phyloP scores from a whole-genome alignment of 2,888 invertebrate species.

The Allygus modestus region DNA sequence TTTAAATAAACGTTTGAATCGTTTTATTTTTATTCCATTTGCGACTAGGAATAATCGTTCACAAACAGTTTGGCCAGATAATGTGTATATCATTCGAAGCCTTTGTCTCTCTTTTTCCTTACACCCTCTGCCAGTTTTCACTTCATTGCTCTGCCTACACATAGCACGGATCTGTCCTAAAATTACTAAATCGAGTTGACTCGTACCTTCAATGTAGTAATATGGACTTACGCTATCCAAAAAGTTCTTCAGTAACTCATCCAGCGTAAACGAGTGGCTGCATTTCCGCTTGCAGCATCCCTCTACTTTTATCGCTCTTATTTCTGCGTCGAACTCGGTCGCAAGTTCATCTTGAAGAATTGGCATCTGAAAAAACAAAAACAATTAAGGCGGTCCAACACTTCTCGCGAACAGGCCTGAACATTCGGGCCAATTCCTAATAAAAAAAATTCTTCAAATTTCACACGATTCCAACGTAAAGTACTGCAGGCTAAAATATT shows the following conservation, averaged over 20 bases:
- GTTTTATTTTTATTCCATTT: constrained; percentile 49
- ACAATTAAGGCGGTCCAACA: too few species aligned
- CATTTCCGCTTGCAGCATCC: too few species aligned
- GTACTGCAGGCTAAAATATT: too few species aligned
- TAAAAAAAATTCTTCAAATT: too few species aligned
- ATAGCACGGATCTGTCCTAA: constrained; percentile 40
- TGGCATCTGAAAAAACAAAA: neutral
- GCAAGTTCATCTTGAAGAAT: constrained; percentile 41
- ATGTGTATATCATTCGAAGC: constrained; percentile 35
- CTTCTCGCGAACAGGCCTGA: too few species aligned
- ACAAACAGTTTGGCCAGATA: constrained; percentile 50
- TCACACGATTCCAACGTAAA: too few species aligned
- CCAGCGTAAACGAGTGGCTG: too few species aligned
- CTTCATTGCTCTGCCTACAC: constrained; percentile 50
- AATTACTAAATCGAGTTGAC: constrained; percentile 41
- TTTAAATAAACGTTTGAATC: constrained; percentile 46
- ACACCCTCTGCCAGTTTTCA: constrained; percentile 41
- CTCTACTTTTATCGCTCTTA: too few species aligned
- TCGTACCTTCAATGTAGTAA: too few species aligned
- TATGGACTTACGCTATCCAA: too few species aligned
- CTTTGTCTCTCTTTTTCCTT: constrained; percentile 47
- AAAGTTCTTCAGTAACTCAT: too few species aligned
- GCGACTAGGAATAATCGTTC: constrained; percentile 40
- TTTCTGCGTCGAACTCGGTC: constrained; percentile 33
- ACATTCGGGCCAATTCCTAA: too few species aligned